phyloP scores from a whole-genome alignment of 2,888 invertebrate species.

The Amblyjoppa proteus region DNA sequence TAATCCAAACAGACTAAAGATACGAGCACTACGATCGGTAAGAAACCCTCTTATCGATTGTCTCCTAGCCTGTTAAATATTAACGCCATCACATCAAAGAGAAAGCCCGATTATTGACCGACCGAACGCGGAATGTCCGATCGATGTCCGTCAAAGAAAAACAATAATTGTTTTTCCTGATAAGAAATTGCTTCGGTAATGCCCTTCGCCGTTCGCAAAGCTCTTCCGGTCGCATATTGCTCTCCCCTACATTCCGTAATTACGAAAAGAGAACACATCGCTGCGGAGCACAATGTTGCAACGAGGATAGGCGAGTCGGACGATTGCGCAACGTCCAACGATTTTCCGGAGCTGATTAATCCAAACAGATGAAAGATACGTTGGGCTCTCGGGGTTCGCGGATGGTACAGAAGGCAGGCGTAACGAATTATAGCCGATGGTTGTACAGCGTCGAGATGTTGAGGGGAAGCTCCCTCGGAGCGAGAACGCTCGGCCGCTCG shows the following conservation, averaged over 20 bases:
- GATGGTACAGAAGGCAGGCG: constrained; percentile 8
- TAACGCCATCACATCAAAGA: no score
- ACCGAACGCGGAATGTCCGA: no score
- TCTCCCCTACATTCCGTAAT: no score
- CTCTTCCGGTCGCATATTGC: no score
- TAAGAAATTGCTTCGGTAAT: no score
- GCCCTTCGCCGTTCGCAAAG: no score
- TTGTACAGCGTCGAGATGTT: constrained; percentile 13
- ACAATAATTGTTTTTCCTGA: no score
- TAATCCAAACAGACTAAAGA: not conserved
- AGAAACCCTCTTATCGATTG: no score
- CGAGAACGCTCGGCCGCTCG: not conserved
- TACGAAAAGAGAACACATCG: not conserved
- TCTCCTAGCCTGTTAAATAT: no score
- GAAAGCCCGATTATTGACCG: no score
- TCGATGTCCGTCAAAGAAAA: no score
- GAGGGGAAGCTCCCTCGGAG: constrained; percentile 1
- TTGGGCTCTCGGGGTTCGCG: not conserved
- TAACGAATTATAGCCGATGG: constrained; percentile 31
- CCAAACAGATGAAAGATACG: not conserved
- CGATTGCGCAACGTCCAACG: not conserved
- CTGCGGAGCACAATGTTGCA: not conserved
- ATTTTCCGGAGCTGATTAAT: constrained; percentile 22
- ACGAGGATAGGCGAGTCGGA: not conserved
- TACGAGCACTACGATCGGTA: not conserved